Evolutionary conservation across 92 coral and sea anemone species (phyloP).

Genomic region (Phenganax marumi): DNA sequence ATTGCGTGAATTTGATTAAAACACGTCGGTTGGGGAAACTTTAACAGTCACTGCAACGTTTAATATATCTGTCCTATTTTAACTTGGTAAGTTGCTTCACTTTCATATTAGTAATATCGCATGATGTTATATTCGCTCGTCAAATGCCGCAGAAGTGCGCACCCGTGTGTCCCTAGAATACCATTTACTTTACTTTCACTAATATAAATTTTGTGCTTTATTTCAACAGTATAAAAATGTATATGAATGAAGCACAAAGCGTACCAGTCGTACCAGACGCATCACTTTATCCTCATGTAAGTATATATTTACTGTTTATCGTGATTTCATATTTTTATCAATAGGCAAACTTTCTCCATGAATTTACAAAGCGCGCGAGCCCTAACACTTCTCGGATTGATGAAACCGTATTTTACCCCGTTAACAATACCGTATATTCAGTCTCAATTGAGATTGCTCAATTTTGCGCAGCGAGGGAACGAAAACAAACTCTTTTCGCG

Average conservation of each 20-base stretch:
- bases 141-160: background rate
- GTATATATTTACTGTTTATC: conserved; percentile 20
- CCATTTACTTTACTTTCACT: background rate
- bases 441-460: background rate
- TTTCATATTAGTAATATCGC: conserved; percentile 28
- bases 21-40: conserved; percentile 14
- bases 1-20: conserved; percentile 16
- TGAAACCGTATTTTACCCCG: no score
- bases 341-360: no score
- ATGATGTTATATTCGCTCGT: background rate
- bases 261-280: conserved; percentile 89
- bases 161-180: no score
- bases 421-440: background rate
- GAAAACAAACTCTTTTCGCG: background rate
- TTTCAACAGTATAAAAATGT: conserved; percentile 39
- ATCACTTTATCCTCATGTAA: conserved; percentile 90
- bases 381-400: no score
- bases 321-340: background rate
- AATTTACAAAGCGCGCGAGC: no score
- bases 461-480: background rate
- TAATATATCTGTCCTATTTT: conserved; percentile 13
- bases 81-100: conserved; percentile 45
- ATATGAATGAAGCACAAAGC: conserved; percentile 48
- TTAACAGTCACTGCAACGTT: conserved; percentile 1
- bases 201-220: conserved; percentile 24